A percentile compares a stretch with the other conserved stretches of the same genome.
These are phyloP conservation scores for Tachina grossa DNA, from an alignment of 2,888 invertebrate genomes.

Conservation along the genomic window DNA sequence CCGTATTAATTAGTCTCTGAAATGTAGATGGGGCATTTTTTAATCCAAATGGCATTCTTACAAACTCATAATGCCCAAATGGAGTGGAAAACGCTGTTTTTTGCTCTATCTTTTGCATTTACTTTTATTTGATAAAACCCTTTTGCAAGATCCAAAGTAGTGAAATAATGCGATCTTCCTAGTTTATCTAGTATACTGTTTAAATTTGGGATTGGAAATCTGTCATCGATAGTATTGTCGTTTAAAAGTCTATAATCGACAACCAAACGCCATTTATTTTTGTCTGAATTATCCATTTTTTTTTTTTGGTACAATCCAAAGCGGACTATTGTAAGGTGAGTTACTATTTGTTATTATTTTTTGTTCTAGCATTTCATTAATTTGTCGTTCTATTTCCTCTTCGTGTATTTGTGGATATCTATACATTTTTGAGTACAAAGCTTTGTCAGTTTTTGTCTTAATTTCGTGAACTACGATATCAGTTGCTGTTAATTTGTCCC, in stretches of 20 bases:
- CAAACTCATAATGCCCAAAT: background rate
- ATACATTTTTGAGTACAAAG: slow-evolving; percentile 34
- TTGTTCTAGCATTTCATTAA: slow-evolving; percentile 11
- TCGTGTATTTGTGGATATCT: slow-evolving; percentile 42
- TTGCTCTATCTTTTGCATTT: background rate
- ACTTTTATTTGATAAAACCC: slow-evolving; percentile 9
- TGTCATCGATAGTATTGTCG: slow-evolving; percentile 13
- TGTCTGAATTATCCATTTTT: background rate
- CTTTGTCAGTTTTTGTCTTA: no score
- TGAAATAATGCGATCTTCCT: no score
- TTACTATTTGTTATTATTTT: no score
- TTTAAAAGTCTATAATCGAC: slow-evolving; percentile 14
- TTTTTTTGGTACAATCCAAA: slow-evolving; percentile 28
- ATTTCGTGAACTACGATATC: no score
- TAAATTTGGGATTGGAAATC: slow-evolving; percentile 16
- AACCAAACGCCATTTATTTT: slow-evolving; percentile 20
- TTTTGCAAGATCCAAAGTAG: no score
- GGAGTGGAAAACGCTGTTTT: background rate
- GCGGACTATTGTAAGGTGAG: background rate
- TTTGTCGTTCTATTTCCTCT: slow-evolving; percentile 44
- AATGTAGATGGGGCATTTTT: no score
- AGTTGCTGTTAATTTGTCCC: no score
- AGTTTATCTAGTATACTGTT: slow-evolving; percentile 21
- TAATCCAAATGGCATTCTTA: slow-evolving; percentile 13
- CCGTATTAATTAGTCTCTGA: no score